Conservation (phyloP, 2,113 vertebrate species). For the Natator depressus region DNA sequence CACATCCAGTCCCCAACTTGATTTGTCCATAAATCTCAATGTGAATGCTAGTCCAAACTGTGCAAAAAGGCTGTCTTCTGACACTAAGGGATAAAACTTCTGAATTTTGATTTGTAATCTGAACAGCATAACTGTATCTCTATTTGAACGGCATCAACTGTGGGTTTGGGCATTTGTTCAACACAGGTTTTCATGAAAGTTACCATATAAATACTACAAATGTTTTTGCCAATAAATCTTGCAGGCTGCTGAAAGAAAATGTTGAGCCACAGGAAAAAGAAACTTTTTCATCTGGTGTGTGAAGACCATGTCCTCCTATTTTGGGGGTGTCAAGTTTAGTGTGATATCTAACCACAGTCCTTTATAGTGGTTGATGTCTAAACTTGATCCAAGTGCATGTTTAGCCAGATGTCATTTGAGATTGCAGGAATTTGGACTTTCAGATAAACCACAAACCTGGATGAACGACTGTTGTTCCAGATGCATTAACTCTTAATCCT, state of each 20-base stretch:
- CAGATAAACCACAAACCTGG: slow-evolving; percentile 65
- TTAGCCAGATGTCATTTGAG: slow-evolving; percentile 58
- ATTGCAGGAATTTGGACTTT: slow-evolving; percentile 61
- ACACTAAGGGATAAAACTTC: background rate
- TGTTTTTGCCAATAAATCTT: background rate
- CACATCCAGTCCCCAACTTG: background rate
- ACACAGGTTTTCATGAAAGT: background rate
- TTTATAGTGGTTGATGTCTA: slow-evolving; percentile 55
- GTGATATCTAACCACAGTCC: slow-evolving; percentile 7
- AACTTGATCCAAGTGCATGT: slow-evolving; percentile 55
- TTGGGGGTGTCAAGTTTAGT: slow-evolving; percentile 35
- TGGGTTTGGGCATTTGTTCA: background rate
- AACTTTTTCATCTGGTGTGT: background rate
- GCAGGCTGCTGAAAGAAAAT: background rate
- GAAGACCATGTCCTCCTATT: background rate
- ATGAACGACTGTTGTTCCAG: slow-evolving; percentile 69
- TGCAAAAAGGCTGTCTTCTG: background rate
- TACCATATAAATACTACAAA: background rate
- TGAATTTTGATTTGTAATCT: background rate
- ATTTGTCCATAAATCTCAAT: background rate
- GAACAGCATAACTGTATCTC: background rate
- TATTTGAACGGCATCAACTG: background rate
- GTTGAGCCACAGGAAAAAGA: accelerated
- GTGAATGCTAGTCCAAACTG: background rate
- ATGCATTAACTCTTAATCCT: slow-evolving; percentile 73